Evolutionary conservation across 2,888 invertebrate genomes (phyloP), one percentile per base, ranked within the genome.

Genomic region (Gonocerus acuteangulatus): DNA sequence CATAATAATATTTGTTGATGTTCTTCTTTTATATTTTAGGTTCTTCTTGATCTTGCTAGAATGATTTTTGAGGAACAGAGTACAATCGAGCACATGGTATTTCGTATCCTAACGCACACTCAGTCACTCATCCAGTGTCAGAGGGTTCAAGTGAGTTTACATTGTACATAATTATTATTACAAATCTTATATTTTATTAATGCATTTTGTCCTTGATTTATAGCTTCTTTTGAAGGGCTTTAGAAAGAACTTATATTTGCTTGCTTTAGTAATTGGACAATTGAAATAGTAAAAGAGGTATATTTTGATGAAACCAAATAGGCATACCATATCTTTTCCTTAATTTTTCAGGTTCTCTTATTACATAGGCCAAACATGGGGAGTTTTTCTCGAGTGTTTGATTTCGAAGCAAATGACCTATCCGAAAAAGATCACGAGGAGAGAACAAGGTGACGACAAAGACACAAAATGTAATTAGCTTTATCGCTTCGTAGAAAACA

Each of bases 1-100:
- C n/a, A n/a, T 27, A 27, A 27, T 27, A 6, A 27, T 27, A 6
- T 6, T 27, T 27, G 4, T 27, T 27, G 9, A 27, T 18, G n/a
- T 19, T 34, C 15, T 13, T 34, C 15, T 23, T 54, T 23, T 32
- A 47, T 57, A n/a, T 61, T 71, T 2, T 70, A 82, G 82, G 90
- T 95, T 67, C 80, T 95, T 62, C 79, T 95, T 69, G 93, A 93
- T 76, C 79, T 95, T 73, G 95, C 95, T n/a, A 80, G 93, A 70
- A 94, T 95, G 87, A 91, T 95, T 71, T 95, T 95, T 74, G 93
- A 94, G 74, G 95, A 95, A 76, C 95, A 95, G 76, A 92, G 90
- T 76, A 95, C 94, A 71, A 89, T 95, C 71, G 95, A 95, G 73
- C 92, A 91, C 76, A 89, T 95, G 82, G 92, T 95, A 64, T 83